A percentile compares a stretch with the other conserved stretches of the same genome.
Evolutionary conservation across 1,140 invertebrate genomes (phyloP).

Genomic region (Zaprionus lachaisei): DNA sequence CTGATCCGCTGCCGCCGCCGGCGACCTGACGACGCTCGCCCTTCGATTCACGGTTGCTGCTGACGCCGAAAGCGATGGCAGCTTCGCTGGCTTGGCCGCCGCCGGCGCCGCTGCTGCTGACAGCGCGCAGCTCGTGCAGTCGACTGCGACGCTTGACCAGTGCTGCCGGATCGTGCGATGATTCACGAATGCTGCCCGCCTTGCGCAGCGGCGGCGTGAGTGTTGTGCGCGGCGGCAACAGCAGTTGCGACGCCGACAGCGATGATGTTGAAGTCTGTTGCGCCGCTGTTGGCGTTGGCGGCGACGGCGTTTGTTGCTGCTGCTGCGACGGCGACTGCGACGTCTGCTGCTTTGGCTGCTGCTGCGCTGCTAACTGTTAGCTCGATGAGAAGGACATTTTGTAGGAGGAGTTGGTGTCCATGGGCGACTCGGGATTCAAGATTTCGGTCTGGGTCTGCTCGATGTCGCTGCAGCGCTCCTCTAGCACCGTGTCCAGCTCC

Average conservation of each 20-base stretch:
- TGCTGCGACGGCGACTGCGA: constrained; percentile 32
- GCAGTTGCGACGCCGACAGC: constrained; percentile 36
- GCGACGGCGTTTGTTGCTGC: neutral
- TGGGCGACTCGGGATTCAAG: constrained; percentile 77
- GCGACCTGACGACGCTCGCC: constrained; percentile 45
- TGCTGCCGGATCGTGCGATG: constrained; percentile 43
- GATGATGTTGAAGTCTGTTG: constrained; percentile 11
- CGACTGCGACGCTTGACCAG: constrained; percentile 70
- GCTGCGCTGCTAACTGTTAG: constrained; percentile 77
- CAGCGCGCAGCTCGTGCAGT: constrained; percentile 61
- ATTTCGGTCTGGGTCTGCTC: constrained; percentile 87
- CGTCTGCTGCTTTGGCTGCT: constrained; percentile 36
- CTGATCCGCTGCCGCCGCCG: constrained; percentile 14
- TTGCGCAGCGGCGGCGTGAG: constrained; percentile 64
- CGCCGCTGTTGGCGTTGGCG: neutral
- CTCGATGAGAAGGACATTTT: constrained; percentile 82
- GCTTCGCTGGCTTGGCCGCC: constrained; percentile 44
- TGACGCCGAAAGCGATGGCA: constrained; percentile 49
- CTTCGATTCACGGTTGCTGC: constrained; percentile 57
- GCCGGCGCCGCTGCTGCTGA: constrained; percentile 45
- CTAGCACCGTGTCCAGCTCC: constrained; percentile 92
- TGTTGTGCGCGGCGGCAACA: constrained; percentile 45
- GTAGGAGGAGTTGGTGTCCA: constrained; percentile 79
- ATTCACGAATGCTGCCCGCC: constrained; percentile 59
- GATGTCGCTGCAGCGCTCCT: constrained; percentile 90